Evolutionary conservation across 2,888 invertebrate species (phyloP).

Genomic region (Unio delphinus): DNA sequence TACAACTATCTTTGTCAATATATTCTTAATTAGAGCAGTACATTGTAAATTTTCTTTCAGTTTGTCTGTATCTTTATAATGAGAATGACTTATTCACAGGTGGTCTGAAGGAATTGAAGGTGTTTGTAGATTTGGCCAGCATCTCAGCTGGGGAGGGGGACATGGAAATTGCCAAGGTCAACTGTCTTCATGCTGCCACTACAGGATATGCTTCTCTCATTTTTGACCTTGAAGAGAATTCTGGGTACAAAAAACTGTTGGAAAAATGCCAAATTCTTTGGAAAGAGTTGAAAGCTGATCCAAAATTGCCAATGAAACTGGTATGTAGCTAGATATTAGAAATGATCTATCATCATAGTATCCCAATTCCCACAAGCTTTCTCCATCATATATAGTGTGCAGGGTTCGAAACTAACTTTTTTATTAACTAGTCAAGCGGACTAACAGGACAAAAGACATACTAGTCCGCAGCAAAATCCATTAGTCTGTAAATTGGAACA

Average conservation of each 20-base stretch:
- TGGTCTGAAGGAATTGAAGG: slow-evolving; percentile 40
- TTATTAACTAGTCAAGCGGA: no score
- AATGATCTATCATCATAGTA: no score
- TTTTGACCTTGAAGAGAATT: slow-evolving; percentile 41
- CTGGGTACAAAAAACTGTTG: slow-evolving; percentile 38
- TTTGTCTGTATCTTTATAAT: no score
- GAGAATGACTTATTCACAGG: slow-evolving; percentile 3
- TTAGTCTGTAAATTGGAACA: no score
- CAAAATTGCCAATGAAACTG: slow-evolving; percentile 18
- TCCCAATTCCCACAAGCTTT: no score
- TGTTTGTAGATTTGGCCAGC: slow-evolving; percentile 58
- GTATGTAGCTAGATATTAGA: slow-evolving; percentile 19
- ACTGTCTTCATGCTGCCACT: slow-evolving; percentile 55
- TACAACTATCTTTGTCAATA: no score
- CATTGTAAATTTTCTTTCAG: no score
- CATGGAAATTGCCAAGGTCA: slow-evolving; percentile 52
- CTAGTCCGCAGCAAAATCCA: no score
- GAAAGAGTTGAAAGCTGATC: slow-evolving; percentile 42
- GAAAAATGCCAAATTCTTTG: slow-evolving; percentile 48
- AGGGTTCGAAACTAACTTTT: no score
- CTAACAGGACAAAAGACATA: no score
- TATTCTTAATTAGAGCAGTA: no score
- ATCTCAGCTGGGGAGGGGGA: slow-evolving; percentile 61
- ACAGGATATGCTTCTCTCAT: slow-evolving; percentile 62
- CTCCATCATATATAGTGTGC: no score